Conservation (phyloP, 37 sponge, comb jelly and placozoan species). For the Beroe forskalii region DNA sequence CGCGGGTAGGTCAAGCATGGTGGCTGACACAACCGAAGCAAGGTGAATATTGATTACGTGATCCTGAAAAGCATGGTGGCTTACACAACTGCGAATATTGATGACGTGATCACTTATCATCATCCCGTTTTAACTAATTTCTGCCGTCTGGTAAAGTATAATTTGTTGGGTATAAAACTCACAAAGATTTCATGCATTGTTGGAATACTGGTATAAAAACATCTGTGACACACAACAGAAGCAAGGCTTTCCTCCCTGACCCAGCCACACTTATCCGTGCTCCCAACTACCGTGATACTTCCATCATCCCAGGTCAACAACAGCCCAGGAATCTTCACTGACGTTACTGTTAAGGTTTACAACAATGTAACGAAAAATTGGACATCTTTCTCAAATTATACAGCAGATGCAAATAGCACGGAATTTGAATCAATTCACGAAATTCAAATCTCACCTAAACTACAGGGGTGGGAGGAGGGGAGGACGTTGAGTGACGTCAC, state of each 20-base stretch:
- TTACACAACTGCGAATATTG: neutral
- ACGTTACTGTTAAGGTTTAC: neutral
- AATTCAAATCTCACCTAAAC: neutral
- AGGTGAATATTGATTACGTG: neutral
- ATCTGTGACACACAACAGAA: conserved; percentile 3
- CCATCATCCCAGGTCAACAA: conserved; percentile 14
- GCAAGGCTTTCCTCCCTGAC: conserved; percentile 54
- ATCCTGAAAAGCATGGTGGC: neutral
- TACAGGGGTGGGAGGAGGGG: conserved; percentile 28
- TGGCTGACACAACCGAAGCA: conserved; percentile 15
- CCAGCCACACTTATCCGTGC: conserved; percentile 37
- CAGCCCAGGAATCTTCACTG: conserved; percentile 44
- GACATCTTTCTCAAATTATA: no score
- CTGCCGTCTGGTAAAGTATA: no score
- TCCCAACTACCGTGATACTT: neutral
- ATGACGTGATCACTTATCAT: no score
- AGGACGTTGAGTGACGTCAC: neutral
- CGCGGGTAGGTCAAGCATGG: conserved; percentile 20
- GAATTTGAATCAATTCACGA: neutral
- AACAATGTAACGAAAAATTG: no score
- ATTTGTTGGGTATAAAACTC: no score
- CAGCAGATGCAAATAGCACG: neutral
- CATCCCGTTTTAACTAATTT: no score
- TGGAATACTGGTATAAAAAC: no score
- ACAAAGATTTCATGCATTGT: no score